Evolutionary conservation across 2,888 invertebrate genomes (phyloP).

Genomic region (Sphaeridia pumilis): DNA sequence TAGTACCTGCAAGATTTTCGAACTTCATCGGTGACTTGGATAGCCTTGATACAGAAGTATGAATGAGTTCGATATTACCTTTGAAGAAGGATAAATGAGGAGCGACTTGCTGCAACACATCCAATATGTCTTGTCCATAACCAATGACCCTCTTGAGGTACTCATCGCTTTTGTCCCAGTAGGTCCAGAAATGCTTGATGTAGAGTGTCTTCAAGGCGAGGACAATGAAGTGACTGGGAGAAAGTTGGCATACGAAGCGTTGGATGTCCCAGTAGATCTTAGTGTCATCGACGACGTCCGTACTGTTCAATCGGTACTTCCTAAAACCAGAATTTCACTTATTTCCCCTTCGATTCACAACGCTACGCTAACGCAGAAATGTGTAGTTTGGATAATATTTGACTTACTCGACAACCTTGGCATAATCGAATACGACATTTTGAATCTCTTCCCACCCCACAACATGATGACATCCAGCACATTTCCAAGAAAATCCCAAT

Average conservation of each 20-base stretch:
- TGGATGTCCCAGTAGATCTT: background rate
- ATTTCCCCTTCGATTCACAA: no score
- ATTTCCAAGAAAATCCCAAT: background rate
- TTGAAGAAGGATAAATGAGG: constrained; percentile 2
- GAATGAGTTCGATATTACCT: background rate
- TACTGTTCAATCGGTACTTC: background rate
- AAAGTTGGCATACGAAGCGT: background rate
- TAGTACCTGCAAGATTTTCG: background rate
- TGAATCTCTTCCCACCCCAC: background rate
- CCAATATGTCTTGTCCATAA: constrained; percentile 3
- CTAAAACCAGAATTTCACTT: background rate
- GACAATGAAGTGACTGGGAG: constrained; percentile 4
- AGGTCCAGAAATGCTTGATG: background rate
- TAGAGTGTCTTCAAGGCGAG: constrained; percentile 5
- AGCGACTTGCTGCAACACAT: background rate
- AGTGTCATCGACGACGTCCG: background rate
- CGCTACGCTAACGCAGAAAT: no score
- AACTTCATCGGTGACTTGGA: background rate
- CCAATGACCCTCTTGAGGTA: background rate
- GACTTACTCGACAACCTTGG: constrained; percentile 1
- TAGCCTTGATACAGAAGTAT: background rate
- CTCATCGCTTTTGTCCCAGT: background rate
- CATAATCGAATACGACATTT: background rate
- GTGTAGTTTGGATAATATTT: no score
- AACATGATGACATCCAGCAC: background rate